Percentiles rank a stretch among this genome's conserved stretches.
Conservation (phyloP, 2,888 invertebrate genomes). For the Altica lythri region DNA sequence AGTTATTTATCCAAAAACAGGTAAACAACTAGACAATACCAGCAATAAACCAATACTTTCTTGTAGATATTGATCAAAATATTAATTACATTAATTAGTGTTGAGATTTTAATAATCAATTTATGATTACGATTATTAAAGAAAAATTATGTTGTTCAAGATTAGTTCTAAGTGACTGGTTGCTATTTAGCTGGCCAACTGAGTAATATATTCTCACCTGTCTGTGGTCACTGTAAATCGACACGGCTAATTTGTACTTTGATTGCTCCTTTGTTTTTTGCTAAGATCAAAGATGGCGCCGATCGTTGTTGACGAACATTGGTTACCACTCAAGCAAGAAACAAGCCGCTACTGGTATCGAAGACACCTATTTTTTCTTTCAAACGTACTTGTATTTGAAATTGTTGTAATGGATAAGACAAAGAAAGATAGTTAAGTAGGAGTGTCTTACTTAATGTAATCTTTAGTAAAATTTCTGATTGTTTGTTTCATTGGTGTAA, state of each 20-base stretch:
- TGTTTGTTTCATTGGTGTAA: constrained; percentile 16
- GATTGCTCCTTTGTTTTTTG: constrained; percentile 48
- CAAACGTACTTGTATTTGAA: constrained; percentile 8
- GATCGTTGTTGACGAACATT: constrained; percentile 45
- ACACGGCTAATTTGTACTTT: constrained; percentile 49
- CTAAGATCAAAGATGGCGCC: constrained; percentile 48
- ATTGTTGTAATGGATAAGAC: constrained; percentile 9
- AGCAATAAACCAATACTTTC: constrained; percentile 4
- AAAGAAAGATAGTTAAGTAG: constrained; percentile 12
- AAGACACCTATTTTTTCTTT: constrained; percentile 33
- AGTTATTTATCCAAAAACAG: no score
- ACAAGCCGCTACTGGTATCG: constrained; percentile 32
- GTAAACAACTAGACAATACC: constrained; percentile 1
- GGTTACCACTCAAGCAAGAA: constrained; percentile 47
- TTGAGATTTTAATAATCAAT: constrained; percentile 17
- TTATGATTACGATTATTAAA: constrained; percentile 17
- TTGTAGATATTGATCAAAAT: background rate
- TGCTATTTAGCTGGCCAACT: constrained; percentile 45
- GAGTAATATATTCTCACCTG: constrained; percentile 49
- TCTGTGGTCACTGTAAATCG: constrained; percentile 45
- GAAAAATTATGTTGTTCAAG: constrained; percentile 32
- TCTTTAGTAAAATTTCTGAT: constrained; percentile 10
- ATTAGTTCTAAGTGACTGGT: constrained; percentile 44
- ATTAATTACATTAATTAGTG: constrained; percentile 13
- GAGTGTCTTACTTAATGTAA: constrained; percentile 14